Percentiles rank a stretch among this genome's conserved stretches.
Conservation (phyloP, 2,888 invertebrate genomes). For the Melieria picta region DNA sequence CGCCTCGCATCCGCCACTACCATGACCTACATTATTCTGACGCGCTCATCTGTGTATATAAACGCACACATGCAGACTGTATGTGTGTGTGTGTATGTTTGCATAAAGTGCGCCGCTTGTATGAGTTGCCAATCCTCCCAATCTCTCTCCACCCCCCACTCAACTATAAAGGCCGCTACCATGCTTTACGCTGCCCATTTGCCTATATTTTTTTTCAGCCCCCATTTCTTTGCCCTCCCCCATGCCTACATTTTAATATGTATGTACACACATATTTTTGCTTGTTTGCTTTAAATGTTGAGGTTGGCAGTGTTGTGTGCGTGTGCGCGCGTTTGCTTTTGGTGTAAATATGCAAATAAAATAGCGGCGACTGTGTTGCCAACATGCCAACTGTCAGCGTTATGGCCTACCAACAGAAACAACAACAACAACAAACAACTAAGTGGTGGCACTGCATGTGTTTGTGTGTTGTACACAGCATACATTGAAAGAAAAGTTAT, state of each 20-base stretch:
- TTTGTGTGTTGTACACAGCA: no score
- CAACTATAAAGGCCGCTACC: no score
- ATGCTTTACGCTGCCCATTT: no score
- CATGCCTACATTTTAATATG: not conserved
- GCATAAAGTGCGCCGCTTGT: not conserved
- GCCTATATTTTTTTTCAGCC: no score
- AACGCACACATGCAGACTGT: constrained; percentile 20
- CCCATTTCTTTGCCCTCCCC: no score
- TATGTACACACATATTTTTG: not conserved
- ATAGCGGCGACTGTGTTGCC: not conserved
- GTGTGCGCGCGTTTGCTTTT: constrained; percentile 40
- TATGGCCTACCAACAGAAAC: no score
- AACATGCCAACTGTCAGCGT: not conserved
- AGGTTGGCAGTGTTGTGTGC: constrained; percentile 13
- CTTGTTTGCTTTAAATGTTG: not conserved
- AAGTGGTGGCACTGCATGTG: no score
- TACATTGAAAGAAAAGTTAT: no score
- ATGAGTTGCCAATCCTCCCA: not conserved
- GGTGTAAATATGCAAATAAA: constrained; percentile 7
- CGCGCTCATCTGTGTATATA: constrained; percentile 17
- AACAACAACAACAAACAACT: no score
- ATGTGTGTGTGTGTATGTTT: not conserved
- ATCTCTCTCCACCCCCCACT: no score
- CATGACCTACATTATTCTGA: constrained; percentile 34
- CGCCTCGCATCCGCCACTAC: constrained; percentile 17